Base-by-base conservation (phyloP, 2,113 vertebrate genomes). In the Spilogale gracilis region DNA sequence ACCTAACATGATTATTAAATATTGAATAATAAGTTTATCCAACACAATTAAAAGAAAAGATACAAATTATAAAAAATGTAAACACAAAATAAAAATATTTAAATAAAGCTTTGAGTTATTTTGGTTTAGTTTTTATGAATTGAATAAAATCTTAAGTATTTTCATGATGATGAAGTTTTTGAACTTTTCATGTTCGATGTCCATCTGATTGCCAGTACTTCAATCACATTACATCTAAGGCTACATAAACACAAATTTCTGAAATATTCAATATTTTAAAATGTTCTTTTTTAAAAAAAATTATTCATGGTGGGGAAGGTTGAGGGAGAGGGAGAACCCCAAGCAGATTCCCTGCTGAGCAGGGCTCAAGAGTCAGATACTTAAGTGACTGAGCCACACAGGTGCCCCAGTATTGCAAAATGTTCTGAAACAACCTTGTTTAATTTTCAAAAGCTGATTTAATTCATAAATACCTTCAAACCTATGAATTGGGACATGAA, bases 381-480 rank as follows among this genome's bases (percentile, higher is more conserved):
- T 4, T 69, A 20, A 38, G 3, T 0, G 32, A 69, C 67, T 69
- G 32, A 69, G 67, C 32, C 32, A 69, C 32, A 32, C 32, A 16
- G 32, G 17, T 38, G 17, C 8, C 32, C 67, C 67, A 18, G 17
- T 38, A 69, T 38, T 69, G 32, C 30, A 95, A 83, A 84, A 74
- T 90, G n/a, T 91, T 84, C 89, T 91, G 82, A 85, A 93, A 60
- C 32, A 93, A 63, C 30, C 43, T 32, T 52, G 73, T 91, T 97
- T 90, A 73, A 90, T 95, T 95, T 91, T 89, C 6, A 73, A 92
- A 97, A 97, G 71, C 58, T 69, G 20, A 67, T 82, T 27, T 96
- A 90, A 87, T 84, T 96, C 92, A 84, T 23, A 92, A 85, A 52
- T 11, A 61, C 43, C 16, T 94, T 38, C 7, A 7, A 81, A 96